Conservation (phyloP, 2,797 vertebrate genomes). For the Philypnodon macrostomus region DNA sequence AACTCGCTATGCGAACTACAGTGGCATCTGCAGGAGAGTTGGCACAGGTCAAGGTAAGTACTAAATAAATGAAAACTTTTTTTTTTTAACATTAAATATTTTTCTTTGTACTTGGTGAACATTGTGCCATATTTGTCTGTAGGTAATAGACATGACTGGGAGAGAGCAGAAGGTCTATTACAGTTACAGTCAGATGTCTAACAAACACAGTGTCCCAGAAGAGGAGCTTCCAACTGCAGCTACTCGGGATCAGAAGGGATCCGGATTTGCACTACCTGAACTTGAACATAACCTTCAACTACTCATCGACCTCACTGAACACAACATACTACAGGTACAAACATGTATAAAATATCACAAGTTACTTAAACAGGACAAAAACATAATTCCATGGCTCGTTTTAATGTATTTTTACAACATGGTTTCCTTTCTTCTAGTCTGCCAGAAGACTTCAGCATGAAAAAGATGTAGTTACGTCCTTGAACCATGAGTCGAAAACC, state of each 20-base stretch:
- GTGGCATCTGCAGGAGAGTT: constrained; percentile 87
- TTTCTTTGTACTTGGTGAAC: no score
- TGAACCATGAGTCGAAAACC: constrained; percentile 88
- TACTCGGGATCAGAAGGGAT: constrained; percentile 82
- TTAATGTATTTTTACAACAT: constrained; percentile 2
- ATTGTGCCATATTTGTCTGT: not conserved
- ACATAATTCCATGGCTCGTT: no score
- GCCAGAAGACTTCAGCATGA: constrained; percentile 93
- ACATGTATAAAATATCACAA: not conserved
- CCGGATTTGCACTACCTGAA: constrained; percentile 88
- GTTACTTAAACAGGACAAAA: no score
- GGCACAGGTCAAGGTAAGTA: constrained; percentile 92
- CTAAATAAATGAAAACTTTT: not conserved
- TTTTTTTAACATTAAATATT: not conserved
- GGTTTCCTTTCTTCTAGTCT: constrained; percentile 63
- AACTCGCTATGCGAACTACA: constrained; percentile 78
- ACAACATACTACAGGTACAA: constrained; percentile 92
- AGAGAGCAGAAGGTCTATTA: constrained; percentile 95
- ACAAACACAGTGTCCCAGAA: constrained; percentile 92
- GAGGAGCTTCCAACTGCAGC: constrained; percentile 76
- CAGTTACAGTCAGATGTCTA: constrained; percentile 97
- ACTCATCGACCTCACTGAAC: constrained; percentile 96
- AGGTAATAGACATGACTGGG: constrained; percentile 99
- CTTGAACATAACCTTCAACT: constrained; percentile 97
- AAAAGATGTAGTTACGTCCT: constrained; percentile 89